Conservation (phyloP, 2,113 vertebrate genomes). For the Larimichthys crocea region DNA sequence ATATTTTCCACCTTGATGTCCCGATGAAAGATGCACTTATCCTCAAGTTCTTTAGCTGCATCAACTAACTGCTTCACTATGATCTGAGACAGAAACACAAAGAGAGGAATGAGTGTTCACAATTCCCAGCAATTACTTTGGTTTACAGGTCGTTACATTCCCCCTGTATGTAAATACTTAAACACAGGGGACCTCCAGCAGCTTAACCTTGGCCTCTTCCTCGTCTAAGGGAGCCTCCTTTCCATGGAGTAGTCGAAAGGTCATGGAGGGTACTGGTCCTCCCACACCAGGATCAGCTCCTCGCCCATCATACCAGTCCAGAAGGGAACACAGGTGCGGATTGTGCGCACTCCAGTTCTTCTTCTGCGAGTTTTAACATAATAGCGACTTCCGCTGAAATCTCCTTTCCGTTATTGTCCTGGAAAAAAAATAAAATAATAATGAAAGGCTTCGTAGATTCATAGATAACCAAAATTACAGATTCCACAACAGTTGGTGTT, state of each 20-base stretch:
- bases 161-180: too few relatives aligned
- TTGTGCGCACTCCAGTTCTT: fast-evolving
- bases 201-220: conserved; percentile 9
- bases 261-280: conserved; percentile 7
- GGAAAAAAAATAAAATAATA: background rate
- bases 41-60: background rate
- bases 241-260: fast-evolving
- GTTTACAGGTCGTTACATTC: too few relatives aligned
- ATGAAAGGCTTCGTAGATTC: background rate
- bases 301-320: conserved; percentile 30
- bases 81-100: background rate
- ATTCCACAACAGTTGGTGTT: background rate
- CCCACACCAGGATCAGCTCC: conserved; percentile 33
- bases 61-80: conserved; percentile 32
- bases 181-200: background rate
- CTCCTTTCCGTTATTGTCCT: background rate
- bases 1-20: conserved; percentile 39
- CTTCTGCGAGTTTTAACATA: background rate
- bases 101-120: background rate
- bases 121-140: too few relatives aligned
- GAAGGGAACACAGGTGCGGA: background rate
- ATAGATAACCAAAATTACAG: background rate
- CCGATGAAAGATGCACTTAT: conserved; percentile 2
- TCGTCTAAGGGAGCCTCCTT: background rate
- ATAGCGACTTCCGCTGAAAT: background rate